Conservation (phyloP, 53 echinoderm and acorn worm species). For the Actinopyga echinites region DNA sequence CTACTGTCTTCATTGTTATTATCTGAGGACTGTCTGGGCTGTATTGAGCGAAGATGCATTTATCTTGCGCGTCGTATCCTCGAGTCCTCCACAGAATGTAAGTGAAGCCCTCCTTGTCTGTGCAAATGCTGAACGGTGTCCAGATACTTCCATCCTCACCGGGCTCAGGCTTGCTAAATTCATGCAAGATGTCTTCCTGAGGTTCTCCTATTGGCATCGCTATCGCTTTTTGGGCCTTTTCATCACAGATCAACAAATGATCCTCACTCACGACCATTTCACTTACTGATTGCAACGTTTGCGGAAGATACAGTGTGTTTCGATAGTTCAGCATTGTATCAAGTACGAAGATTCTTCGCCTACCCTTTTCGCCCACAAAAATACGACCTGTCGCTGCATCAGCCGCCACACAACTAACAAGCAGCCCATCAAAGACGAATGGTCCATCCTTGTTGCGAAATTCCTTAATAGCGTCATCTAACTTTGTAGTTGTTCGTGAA, state of each 20-base stretch:
- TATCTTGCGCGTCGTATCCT: not conserved
- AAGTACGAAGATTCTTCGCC: too few relatives aligned
- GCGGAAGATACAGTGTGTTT: too few relatives aligned
- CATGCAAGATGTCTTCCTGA: not conserved
- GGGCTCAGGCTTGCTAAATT: not conserved
- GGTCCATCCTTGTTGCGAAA: too few relatives aligned
- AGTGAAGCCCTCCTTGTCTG: not conserved
- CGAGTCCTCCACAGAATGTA: not conserved
- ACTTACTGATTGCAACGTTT: too few relatives aligned
- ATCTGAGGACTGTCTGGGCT: not conserved
- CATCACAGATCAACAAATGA: not conserved
- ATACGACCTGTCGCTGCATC: too few relatives aligned
- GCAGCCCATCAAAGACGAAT: too few relatives aligned
- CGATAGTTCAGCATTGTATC: too few relatives aligned
- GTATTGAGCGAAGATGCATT: not conserved
- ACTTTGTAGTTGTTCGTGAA: not conserved
- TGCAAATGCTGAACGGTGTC: not conserved
- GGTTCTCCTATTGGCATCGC: not conserved
- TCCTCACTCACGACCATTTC: too few relatives aligned
- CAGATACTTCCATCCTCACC: not conserved
- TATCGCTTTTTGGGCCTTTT: not conserved
- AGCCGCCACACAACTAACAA: too few relatives aligned
- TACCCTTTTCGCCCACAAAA: too few relatives aligned
- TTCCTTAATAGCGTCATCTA: not conserved
- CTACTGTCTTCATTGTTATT: not conserved